Evolutionary conservation across 2,113 vertebrate species (phyloP).

Genomic region (Chionis minor): DNA sequence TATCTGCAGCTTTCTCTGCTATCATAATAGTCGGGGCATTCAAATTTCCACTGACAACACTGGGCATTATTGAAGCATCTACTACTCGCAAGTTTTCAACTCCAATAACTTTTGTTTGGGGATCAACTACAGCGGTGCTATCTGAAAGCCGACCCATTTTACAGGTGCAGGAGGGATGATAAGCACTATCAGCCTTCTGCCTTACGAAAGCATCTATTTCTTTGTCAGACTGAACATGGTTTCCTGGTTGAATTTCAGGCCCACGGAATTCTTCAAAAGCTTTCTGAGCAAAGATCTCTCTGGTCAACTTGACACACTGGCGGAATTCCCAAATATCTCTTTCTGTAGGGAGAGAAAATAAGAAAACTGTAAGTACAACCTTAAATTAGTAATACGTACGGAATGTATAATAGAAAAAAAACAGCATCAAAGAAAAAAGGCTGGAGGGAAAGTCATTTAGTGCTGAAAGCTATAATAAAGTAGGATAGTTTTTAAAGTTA

Average conservation of each 20-base stretch:
- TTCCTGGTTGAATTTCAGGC: constrained; percentile 85
- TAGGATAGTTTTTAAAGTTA: background rate
- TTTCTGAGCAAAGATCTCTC: constrained; percentile 93
- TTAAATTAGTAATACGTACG: background rate
- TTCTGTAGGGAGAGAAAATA: constrained; percentile 76
- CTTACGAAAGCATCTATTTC: constrained; percentile 92
- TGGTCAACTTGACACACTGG: constrained; percentile 83
- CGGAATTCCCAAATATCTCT: constrained; percentile 87
- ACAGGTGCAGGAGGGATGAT: constrained; percentile 95
- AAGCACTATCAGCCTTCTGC: constrained; percentile 89
- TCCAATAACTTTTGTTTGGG: constrained; percentile 84
- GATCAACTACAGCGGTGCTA: constrained; percentile 85
- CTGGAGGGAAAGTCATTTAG: background rate
- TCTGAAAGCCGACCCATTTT: constrained; percentile 90
- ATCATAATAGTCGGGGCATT: constrained; percentile 97
- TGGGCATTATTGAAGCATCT: constrained; percentile 97
- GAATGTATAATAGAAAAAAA: background rate
- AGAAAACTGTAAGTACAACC: background rate
- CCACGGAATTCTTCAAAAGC: constrained; percentile 90
- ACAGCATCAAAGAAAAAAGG: background rate
- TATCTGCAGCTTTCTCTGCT: constrained; percentile 92
- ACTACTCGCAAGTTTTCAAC: constrained; percentile 87
- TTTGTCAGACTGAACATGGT: constrained; percentile 79
- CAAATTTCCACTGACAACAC: constrained; percentile 91
- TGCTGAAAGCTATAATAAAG: background rate